Percentiles rank a stretch among this genome's conserved stretches.
Conservation (phyloP, 1,140 invertebrate species). For the Campoletis sonorensis region DNA sequence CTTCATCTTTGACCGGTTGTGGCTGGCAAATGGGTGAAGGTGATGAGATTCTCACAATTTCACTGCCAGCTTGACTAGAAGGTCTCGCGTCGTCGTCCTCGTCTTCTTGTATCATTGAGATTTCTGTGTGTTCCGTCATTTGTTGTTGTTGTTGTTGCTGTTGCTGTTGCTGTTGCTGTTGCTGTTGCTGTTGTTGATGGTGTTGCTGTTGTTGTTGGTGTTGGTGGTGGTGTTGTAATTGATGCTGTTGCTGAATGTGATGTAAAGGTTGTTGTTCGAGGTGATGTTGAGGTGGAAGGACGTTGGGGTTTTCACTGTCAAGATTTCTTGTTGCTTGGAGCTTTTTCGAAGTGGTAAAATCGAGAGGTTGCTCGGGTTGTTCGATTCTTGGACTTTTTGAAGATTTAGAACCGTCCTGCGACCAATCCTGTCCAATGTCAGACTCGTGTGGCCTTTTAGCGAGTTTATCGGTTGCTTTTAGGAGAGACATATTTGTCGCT, state of each 20-base stretch:
- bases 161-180: background rate
- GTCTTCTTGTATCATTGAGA: constrained; percentile 63
- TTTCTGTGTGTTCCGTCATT: constrained; percentile 51
- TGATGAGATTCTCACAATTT: constrained; percentile 62
- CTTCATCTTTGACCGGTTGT: constrained; percentile 71
- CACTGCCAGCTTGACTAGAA: constrained; percentile 64
- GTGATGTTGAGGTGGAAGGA: background rate
- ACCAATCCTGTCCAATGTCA: constrained; percentile 62
- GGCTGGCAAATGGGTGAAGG: constrained; percentile 65
- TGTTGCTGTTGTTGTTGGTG: constrained; percentile 50
- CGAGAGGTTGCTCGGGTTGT: constrained; percentile 70
- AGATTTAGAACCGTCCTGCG: constrained; percentile 57
- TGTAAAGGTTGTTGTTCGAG: background rate
- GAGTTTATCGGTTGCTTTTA: constrained; percentile 73
- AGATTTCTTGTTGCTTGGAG: constrained; percentile 56
- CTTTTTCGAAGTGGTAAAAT: constrained; percentile 72
- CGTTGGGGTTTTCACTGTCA: constrained; percentile 27
- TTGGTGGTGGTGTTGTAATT: constrained; percentile 51
- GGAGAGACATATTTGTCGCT: constrained; percentile 73
- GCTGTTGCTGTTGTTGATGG: constrained; percentile 26
- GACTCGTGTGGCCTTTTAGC: constrained; percentile 70
- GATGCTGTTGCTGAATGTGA: constrained; percentile 13
- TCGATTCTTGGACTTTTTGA: constrained; percentile 69
- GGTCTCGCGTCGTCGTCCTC: constrained; percentile 48
- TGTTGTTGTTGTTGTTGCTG: background rate